Evolutionary conservation across 37 sponge, comb jelly and placozoan genomes (phyloP), one percentile per base, ranked within the genome.

Genomic region (Tethya wilhelma): DNA sequence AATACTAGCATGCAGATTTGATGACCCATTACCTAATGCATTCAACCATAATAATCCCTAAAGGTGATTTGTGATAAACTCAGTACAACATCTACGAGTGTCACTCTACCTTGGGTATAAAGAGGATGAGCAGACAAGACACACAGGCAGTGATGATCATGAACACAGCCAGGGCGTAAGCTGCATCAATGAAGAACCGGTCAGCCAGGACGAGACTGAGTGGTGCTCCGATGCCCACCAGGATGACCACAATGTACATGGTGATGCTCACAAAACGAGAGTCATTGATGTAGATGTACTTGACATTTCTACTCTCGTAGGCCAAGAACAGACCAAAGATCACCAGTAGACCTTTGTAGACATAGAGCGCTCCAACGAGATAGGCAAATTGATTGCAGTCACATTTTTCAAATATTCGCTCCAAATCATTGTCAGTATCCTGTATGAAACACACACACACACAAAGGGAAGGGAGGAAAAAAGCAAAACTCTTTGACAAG

Each of bases 281-380:
- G 79, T 92, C 93, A 32, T 87, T 84, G 66, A 92, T 74, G 78
- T 84, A 80, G 60, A 37, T 30, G 71, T 87, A 87, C 59, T 87
- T 87, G 80, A 92, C 93, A 56, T 92, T 92, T 31, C 93, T 75
- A 41, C 93, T 92, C 85, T 92, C 93, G 38, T 92, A 92, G 68
- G 93, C 93, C 46, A 92, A 73, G 67, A 92, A 92, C 36, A 92
- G 81, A 0, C 93, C 89, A 80, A 92, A 92, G 37, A 92, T 60
- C 6, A 92, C 79, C 38, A 83, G 58, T 17, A 92, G 77, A 12
- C 84, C 89, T 56, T 92, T 92, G 81, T 80, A 87, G 1, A 84
- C 93, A 30, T 73, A 84, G 31, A 92, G 79, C n/a, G 81, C 85
- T 44, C 93, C 93, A 59, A 84, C 80, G 41, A 82, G 77, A 66